Conservation (phyloP, 2,888 invertebrate species). For the Exephanes ischioxanthus region DNA sequence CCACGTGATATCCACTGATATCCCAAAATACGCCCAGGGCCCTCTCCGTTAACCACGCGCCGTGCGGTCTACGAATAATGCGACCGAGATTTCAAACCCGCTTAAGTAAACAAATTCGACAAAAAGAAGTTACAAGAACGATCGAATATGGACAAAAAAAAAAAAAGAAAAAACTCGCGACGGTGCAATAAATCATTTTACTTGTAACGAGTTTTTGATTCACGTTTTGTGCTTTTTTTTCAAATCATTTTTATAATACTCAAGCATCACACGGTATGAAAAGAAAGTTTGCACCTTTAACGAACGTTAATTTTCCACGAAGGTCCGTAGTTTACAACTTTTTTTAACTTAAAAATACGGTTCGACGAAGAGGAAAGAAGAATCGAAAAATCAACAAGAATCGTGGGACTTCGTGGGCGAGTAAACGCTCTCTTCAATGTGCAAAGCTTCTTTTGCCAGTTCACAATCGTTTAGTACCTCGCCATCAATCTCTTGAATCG, state of each 20-base stretch:
- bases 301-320: too few species aligned
- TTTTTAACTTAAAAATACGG: too few species aligned
- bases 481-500: background rate
- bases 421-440: too few species aligned
- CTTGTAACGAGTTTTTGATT: conserved; percentile 7
- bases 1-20: conserved; percentile 43
- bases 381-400: too few species aligned
- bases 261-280: too few species aligned
- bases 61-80: conserved; percentile 9
- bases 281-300: too few species aligned
- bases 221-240: too few species aligned
- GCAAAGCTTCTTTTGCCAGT: too few species aligned
- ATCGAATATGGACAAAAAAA: background rate
- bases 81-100: background rate
- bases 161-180: background rate
- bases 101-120: background rate
- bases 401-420: too few species aligned
- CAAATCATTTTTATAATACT: too few species aligned
- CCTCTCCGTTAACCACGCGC: background rate
- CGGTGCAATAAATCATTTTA: background rate
- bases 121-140: background rate
- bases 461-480: background rate
- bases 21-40: conserved; percentile 38
- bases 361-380: too few species aligned
- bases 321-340: too few species aligned